Evolutionary conservation across 2,797 vertebrate species (phyloP).

Genomic region (Coracias cyanogaster): DNA sequence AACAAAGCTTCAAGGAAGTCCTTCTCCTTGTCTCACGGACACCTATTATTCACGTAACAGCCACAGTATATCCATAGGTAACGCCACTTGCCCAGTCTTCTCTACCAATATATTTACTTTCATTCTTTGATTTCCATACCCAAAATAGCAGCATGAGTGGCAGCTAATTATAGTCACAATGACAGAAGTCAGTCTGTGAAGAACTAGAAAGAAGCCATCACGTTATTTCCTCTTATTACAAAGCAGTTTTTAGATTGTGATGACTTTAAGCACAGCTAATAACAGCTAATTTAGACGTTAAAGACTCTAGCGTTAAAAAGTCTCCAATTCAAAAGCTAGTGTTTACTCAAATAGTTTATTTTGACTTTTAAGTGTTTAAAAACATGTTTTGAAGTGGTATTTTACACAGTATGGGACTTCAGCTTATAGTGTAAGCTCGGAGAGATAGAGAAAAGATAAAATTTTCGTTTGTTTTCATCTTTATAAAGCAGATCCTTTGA

Average conservation of each 20-base stretch:
- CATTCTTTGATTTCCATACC: neutral
- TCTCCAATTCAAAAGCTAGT: neutral
- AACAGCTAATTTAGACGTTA: neutral
- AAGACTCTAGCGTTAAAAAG: neutral
- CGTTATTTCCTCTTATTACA: neutral
- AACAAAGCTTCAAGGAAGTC: neutral
- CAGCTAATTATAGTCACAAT: neutral
- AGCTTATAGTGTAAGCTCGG: neutral
- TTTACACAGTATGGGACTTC: neutral
- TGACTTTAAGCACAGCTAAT: neutral
- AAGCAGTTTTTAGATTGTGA: neutral
- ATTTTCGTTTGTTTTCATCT: neutral
- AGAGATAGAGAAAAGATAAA: neutral
- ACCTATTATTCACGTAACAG: neutral
- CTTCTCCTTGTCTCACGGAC: neutral
- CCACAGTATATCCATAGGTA: neutral
- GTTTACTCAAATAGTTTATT: neutral
- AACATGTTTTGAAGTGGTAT: neutral
- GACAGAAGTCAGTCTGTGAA: neutral
- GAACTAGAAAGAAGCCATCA: neutral
- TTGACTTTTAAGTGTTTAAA: neutral
- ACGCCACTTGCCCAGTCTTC: neutral
- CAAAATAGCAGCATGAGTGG: neutral
- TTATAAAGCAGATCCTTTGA: neutral
- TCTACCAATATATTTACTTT: neutral